Percentiles rank a stretch among this genome's conserved stretches.
Conservation (phyloP, 1,140 invertebrate species). For the Argopecten irradians region DNA sequence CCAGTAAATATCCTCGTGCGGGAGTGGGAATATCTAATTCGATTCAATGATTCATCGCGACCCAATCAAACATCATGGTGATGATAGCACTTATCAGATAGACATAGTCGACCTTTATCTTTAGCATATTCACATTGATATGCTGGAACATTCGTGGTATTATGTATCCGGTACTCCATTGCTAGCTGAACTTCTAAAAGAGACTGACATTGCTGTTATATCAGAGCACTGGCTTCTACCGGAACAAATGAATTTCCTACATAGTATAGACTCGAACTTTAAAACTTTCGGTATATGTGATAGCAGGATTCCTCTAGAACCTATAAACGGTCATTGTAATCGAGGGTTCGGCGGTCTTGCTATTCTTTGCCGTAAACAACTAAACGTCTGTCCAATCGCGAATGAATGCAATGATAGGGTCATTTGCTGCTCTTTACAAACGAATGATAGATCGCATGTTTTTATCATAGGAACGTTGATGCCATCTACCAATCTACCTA, state of each 20-base stretch:
- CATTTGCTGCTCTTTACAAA: neutral
- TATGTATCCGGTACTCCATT: neutral
- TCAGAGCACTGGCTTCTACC: neutral
- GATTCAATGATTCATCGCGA: neutral
- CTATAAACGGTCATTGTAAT: neutral
- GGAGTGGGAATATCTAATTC: neutral
- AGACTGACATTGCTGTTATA: neutral
- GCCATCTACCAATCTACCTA: neutral
- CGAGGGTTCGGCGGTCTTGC: neutral
- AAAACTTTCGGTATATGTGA: neutral
- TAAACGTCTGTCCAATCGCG: neutral
- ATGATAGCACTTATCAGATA: neutral
- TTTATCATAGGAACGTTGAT: neutral
- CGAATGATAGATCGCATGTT: neutral
- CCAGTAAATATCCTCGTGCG: neutral
- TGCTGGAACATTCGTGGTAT: too few species aligned
- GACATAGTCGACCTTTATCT: too few species aligned
- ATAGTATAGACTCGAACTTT: neutral
- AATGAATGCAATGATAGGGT: neutral
- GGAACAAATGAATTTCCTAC: neutral
- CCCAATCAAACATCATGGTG: neutral
- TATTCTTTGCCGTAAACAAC: neutral
- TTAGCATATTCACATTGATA: too few species aligned
- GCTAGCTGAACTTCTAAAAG: neutral
- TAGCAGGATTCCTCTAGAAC: neutral